A percentile compares a stretch with the other conserved stretches of the same genome.
phyloP scores from a whole-genome alignment of 2,113 vertebrate species.

The Lepisosteus oculatus region DNA sequence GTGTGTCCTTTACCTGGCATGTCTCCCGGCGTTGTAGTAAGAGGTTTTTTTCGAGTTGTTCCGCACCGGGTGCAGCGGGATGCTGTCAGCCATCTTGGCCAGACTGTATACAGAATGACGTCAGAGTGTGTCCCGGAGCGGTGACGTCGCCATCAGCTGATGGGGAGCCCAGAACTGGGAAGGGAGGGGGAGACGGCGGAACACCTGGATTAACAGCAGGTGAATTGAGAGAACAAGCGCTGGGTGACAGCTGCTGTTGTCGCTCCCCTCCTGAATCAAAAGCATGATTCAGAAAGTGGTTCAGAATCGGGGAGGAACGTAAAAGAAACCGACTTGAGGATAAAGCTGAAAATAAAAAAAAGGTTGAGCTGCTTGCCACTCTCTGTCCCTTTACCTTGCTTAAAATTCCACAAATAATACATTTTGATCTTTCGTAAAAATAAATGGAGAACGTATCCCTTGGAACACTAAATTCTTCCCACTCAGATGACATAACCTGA shows the following conservation, averaged over 20 bases:
- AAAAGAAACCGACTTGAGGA: no score
- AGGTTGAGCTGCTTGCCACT: no score
- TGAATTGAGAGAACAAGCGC: neutral
- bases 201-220: constrained; percentile 22
- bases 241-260: neutral
- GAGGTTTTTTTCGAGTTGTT: constrained; percentile 52
- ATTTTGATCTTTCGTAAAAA: no score
- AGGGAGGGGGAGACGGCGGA: neutral
- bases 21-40: constrained; percentile 60
- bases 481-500: no score
- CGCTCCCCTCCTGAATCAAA: neutral
- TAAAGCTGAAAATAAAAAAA: no score
- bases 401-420: no score
- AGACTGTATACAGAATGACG: constrained; percentile 20
- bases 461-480: no score
- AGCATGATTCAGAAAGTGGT: no score
- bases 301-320: no score
- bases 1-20: constrained; percentile 56
- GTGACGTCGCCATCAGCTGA: neutral
- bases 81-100: constrained; percentile 65
- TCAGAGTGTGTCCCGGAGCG: neutral
- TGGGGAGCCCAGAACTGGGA: constrained; percentile 11
- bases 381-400: no score
- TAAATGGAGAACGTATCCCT: no score
- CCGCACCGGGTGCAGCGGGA: constrained; percentile 62